Evolutionary conservation across 2,113 vertebrate species (phyloP).

Genomic region (Callopanchax toddi): DNA sequence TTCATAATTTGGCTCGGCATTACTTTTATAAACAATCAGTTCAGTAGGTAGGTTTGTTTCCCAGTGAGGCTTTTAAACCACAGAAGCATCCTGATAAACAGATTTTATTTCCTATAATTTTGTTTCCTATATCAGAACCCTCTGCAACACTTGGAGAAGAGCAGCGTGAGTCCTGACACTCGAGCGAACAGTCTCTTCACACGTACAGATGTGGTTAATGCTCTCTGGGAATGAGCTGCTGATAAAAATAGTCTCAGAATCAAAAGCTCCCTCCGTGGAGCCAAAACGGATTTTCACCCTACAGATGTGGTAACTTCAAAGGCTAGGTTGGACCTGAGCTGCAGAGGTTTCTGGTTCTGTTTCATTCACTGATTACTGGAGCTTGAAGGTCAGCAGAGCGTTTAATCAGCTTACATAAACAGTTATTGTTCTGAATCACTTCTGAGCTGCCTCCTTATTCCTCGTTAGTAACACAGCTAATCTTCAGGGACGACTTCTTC

Average conservation of each 20-base stretch:
- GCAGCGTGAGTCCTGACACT: neutral
- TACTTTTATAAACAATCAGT: no score
- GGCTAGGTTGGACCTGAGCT: neutral
- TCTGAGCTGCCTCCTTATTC: neutral
- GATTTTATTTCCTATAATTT: no score
- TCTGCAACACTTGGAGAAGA: neutral
- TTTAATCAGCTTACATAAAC: constrained; percentile 11
- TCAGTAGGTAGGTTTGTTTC: no score
- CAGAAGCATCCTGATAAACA: no score
- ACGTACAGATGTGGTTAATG: neutral
- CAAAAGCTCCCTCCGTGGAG: neutral
- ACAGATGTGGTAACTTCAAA: neutral
- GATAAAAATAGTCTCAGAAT: neutral
- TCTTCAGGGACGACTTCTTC: no score
- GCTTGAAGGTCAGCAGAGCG: constrained; percentile 3
- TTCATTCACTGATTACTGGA: neutral
- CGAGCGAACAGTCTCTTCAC: neutral
- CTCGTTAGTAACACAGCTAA: neutral
- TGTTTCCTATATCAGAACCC: no score
- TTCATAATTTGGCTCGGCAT: no score
- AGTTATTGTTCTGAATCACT: neutral
- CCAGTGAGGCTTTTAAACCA: no score
- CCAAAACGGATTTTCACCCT: neutral
- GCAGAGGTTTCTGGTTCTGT: neutral
- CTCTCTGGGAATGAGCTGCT: neutral